Conservation (phyloP, 2,797 vertebrate species). For the Poeciliopsis infans region DNA sequence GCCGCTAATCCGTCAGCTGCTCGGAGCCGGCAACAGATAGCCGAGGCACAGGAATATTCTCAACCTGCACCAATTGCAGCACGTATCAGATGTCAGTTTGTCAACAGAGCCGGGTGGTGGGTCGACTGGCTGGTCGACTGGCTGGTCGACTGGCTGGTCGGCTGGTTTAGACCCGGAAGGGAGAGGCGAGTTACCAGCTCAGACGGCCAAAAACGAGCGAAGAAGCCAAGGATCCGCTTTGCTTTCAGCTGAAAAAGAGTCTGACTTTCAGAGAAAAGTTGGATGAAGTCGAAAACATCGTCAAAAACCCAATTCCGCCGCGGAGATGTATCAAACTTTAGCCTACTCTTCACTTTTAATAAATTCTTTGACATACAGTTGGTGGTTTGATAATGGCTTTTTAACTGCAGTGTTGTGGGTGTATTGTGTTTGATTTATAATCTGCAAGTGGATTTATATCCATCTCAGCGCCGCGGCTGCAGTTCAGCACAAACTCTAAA, state of each 20-base stretch:
- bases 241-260: slow-evolving; percentile 31
- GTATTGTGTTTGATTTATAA: slow-evolving; percentile 32
- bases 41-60: slow-evolving; percentile 59
- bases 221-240: slow-evolving; percentile 26
- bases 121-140: slow-evolving; percentile 25
- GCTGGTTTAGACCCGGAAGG: slow-evolving; percentile 49
- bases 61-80: slow-evolving; percentile 50
- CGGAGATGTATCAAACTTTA: neutral
- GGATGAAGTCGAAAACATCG: slow-evolving; percentile 1
- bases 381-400: slow-evolving; percentile 23
- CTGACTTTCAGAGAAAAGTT: slow-evolving; percentile 43
- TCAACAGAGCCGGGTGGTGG: slow-evolving; percentile 51
- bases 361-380: slow-evolving; percentile 2
- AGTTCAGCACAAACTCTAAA: slow-evolving; percentile 32
- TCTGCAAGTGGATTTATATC: slow-evolving; percentile 20
- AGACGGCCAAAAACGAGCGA: slow-evolving; percentile 38
- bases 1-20: slow-evolving; percentile 72
- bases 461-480: slow-evolving; percentile 22
- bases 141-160: slow-evolving; percentile 17
- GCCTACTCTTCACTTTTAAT: slow-evolving; percentile 6
- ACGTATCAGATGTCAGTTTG: slow-evolving; percentile 74
- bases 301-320: neutral
- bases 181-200: slow-evolving; percentile 68
- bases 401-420: slow-evolving; percentile 26
- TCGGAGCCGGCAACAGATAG: slow-evolving; percentile 54